Evolutionary conservation across 1,140 invertebrate genomes (phyloP), one percentile per base, ranked within the genome.

Genomic region (Coptotermes formosanus): DNA sequence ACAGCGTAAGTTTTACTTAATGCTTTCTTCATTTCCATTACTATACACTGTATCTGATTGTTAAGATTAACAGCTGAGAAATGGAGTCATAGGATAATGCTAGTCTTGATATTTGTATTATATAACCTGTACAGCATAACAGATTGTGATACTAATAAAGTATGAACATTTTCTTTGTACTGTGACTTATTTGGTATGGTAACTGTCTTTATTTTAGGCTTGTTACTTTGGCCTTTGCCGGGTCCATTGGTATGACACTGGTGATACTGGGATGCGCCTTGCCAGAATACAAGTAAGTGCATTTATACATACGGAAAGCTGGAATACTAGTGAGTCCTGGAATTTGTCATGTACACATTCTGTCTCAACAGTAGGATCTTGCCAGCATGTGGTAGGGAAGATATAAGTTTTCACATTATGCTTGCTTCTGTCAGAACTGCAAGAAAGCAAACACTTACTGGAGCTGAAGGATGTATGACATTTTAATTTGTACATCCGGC

Each of bases 161-260:
- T 75, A 30, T 75, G 64, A 75, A 16, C 14, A 75, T 21, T 23
- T 75, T 9, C 8, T 14, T 14, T 75, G 9, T 75, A 16, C 9
- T 30, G 7, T 14, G 16, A 75, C 3, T n/a, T 16, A 30, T 8
- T 30, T 11, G 3, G 11, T 75, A 16, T n/a, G n/a, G 6, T 75
- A 3, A 12, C 25, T 83, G 0, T 59, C 19, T 84, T 85, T 87
- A 88, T 94, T 94, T 87, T 91, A 97, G 96, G 89, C 93, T 98
- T 90, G 94, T 98, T 87, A 94, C 94, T 44, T 92, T 99, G 89
- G 98, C 98, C 85, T 99, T 99, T 93, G 93, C 96, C 87, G 97
- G 97, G 84, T 98, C 98, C 11, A 95, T 99, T 92, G 98, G 98
- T 87, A 97, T 99, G 93, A 99, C 98, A 85, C 96, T 99, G 90